Conservation (phyloP, 2,113 vertebrate genomes). For the Dissostichus mawsoni region DNA sequence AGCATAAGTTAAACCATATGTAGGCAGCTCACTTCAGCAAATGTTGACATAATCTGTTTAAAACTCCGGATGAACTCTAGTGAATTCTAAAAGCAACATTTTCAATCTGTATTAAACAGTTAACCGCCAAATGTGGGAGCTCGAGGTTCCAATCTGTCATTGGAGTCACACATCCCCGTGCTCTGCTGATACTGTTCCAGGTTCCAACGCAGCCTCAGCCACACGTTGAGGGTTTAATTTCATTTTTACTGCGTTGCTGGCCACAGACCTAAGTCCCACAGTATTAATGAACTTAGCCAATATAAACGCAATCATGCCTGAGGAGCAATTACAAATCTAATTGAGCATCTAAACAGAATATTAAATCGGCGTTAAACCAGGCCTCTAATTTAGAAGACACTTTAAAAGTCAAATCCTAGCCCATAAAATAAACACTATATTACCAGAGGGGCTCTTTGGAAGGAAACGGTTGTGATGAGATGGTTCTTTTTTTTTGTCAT, state of each 20-base stretch:
- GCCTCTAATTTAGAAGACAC: constrained; percentile 76
- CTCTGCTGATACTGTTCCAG: constrained; percentile 51
- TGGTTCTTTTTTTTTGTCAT: neutral
- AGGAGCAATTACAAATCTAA: constrained; percentile 83
- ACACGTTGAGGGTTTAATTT: constrained; percentile 73
- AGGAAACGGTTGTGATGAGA: constrained; percentile 16
- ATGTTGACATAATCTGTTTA: constrained; percentile 28
- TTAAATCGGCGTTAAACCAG: constrained; percentile 76
- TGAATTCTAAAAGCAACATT: constrained; percentile 37
- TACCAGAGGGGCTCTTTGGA: constrained; percentile 32
- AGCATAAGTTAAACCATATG: constrained; percentile 56
- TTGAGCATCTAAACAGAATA: constrained; percentile 83
- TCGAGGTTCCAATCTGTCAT: constrained; percentile 38
- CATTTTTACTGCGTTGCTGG: constrained; percentile 79
- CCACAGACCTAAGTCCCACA: constrained; percentile 66
- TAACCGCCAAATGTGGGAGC: constrained; percentile 19
- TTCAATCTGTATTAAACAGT: constrained; percentile 37
- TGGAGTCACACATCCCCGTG: constrained; percentile 40
- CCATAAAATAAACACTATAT: constrained; percentile 72
- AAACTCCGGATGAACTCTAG: constrained; percentile 35
- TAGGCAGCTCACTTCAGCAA: constrained; percentile 14
- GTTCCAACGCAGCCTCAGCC: constrained; percentile 48
- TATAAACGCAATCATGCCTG: constrained; percentile 81
- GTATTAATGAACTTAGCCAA: constrained; percentile 83
- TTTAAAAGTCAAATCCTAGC: constrained; percentile 76